Evolutionary conservation across 2,888 invertebrate species (phyloP), one percentile per base, ranked within the genome.

Genomic region (Scelioninae gen. 1): DNA sequence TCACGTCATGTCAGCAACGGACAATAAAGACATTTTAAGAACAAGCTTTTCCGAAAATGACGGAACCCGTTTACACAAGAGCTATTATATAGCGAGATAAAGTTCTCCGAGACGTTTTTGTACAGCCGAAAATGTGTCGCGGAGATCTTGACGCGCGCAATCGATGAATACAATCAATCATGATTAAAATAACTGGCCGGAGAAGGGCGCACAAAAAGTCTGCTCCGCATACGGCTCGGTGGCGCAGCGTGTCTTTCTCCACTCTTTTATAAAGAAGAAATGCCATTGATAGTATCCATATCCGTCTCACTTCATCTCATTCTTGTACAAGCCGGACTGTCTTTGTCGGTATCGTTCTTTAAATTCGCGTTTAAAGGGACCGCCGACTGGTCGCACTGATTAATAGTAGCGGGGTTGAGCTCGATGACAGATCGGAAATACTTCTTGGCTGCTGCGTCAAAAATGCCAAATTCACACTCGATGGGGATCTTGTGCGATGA

Each of bases 351-450:
- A 85, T 88, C 87, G 88, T 89, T 86, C 87, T 89, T 89, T 87
- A 88, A 88, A 89, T 88, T 86, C 87, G 87, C 85, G 88, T 88
- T 90, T 88, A 89, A 91, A 91, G 88, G 87, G 89, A 89, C 89
- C 90, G 89, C 88, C 90, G 88, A 90, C 88, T 86, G 88, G 84
- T 86, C 85, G 72, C 85, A 78, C 89, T 90, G 91, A 91, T 90
- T 90, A 88, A 91, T 89, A 90, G 90, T 88, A 87, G 84, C 85
- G 80, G 81, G 78, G 86, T 74, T 86, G 81, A 38, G 83, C 88
- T 86, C 88, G 89, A 90, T 88, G 91, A 91, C 90, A 89, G 91
- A 91, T 90, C 89, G 89, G 87, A 88, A 90, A 89, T 89, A 87
- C 87, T 86, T 82, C 85, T 83, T 85, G 85, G 86, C 88, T 87